Evolutionary conservation across 2,113 vertebrate species (phyloP).

Genomic region (Leucopsar rothschildi): DNA sequence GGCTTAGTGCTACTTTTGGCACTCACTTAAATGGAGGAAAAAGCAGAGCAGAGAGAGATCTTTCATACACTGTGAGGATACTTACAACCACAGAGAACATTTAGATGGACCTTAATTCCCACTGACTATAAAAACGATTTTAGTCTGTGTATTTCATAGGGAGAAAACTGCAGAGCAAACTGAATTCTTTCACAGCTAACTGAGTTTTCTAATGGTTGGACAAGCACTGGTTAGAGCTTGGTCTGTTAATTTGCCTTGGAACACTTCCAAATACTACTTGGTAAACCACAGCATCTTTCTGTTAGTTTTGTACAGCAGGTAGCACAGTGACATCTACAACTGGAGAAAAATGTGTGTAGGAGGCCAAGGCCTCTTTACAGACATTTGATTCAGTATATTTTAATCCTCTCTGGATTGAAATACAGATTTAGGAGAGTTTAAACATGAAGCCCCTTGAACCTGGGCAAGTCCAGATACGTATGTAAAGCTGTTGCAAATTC

Average conservation of each 20-base stretch:
- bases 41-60: neutral
- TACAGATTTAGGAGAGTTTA: neutral
- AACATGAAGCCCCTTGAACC: neutral
- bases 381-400: neutral
- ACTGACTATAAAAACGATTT: neutral
- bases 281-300: conserved; percentile 6
- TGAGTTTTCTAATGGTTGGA: neutral
- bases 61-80: neutral
- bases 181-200: conserved; percentile 19
- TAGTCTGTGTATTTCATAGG: neutral
- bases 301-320: conserved; percentile 9
- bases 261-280: neutral
- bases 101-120: neutral
- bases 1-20: neutral
- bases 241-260: conserved; percentile 29
- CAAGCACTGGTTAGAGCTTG: conserved; percentile 13
- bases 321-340: neutral
- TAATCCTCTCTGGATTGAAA: neutral
- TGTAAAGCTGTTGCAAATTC: neutral
- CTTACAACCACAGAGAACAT: neutral
- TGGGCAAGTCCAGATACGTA: neutral
- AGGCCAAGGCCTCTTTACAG: neutral
- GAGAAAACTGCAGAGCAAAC: conserved; percentile 20
- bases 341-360: neutral
- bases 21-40: neutral